Conservation (phyloP, 1,140 invertebrate species). For the Nixonia krombeini region DNA sequence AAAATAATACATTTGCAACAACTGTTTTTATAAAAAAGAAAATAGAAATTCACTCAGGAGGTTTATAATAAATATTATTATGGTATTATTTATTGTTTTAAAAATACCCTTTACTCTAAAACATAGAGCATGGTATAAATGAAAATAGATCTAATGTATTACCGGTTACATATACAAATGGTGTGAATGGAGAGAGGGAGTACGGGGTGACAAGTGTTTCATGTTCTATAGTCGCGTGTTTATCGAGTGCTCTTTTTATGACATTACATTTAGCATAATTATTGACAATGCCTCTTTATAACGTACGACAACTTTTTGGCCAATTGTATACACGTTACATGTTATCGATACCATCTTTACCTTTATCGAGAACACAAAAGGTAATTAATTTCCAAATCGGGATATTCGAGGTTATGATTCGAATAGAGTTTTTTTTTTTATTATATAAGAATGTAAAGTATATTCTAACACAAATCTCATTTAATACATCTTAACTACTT, state of each 20-base stretch:
- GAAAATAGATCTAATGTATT: no score
- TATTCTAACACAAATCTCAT: not conserved
- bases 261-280: not conserved
- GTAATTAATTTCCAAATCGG: slow-evolving; percentile 44
- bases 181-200: no score
- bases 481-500: slow-evolving; percentile 4
- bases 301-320: slow-evolving; percentile 54
- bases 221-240: no score
- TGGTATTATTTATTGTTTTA: no score
- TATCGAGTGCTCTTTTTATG: not conserved
- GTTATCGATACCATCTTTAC: slow-evolving; percentile 54
- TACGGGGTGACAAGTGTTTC: no score
- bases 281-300: slow-evolving; percentile 55
- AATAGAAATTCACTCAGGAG: no score
- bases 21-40: no score
- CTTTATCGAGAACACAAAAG: slow-evolving; percentile 66
- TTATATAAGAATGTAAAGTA: slow-evolving; percentile 38
- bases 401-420: slow-evolving; percentile 47
- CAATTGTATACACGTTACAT: slow-evolving; percentile 53
- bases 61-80: no score
- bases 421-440: slow-evolving; percentile 48
- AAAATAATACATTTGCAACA: no score
- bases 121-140: no score
- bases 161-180: no score
- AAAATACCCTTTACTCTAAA: no score